Evolutionary conservation across 53 echinoderm and acorn worm genomes (phyloP).

Genomic region (Holothuria scabra): DNA sequence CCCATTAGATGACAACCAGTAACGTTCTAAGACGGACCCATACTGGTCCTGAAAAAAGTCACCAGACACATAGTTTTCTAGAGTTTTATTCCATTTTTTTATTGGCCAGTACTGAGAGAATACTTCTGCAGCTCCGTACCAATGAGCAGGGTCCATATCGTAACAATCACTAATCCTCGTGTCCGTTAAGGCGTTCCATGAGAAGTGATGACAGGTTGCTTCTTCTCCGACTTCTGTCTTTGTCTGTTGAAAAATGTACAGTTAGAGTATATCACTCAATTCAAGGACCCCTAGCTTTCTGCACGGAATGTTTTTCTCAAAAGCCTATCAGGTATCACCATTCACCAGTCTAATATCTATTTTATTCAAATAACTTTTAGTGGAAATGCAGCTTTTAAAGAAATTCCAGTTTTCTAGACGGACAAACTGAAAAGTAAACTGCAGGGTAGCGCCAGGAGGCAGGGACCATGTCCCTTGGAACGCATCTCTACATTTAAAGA

Average conservation of each 20-base stretch:
- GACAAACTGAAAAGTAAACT: too few species aligned
- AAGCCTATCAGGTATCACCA: too few species aligned
- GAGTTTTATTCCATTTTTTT: conserved; percentile 65
- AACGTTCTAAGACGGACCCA: conserved; percentile 86
- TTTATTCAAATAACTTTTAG: too few species aligned
- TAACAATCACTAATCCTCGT: conserved; percentile 73
- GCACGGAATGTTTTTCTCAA: too few species aligned
- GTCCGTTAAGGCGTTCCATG: conserved; percentile 47
- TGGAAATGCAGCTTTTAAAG: too few species aligned
- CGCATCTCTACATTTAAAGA: too few species aligned
- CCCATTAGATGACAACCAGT: conserved; percentile 80
- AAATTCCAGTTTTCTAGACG: too few species aligned
- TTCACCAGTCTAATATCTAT: too few species aligned
- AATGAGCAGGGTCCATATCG: conserved; percentile 70
- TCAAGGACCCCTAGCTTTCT: too few species aligned
- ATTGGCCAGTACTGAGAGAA: conserved; percentile 88
- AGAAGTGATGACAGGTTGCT: conserved; percentile 47
- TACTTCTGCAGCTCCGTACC: conserved; percentile 84
- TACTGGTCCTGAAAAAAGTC: conserved; percentile 69
- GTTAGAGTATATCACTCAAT: too few species aligned
- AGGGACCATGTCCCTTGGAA: too few species aligned
- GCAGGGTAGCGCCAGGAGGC: too few species aligned
- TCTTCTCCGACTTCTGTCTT: neutral
- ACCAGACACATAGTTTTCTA: conserved; percentile 73
- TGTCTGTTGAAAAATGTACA: conserved; percentile 20